Conservation (phyloP, 2,797 vertebrate genomes). For the Telmatherina bonti region DNA sequence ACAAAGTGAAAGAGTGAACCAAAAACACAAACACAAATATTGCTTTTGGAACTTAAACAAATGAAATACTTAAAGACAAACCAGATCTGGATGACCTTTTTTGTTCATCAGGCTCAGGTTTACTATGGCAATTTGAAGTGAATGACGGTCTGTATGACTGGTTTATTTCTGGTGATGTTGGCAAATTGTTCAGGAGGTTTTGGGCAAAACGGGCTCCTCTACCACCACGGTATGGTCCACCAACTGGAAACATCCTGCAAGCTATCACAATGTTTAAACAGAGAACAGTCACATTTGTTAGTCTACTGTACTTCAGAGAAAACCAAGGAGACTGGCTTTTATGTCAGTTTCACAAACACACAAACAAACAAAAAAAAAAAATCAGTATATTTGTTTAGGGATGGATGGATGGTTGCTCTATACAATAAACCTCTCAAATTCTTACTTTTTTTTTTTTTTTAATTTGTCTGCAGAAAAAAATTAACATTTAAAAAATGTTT, state of each 20-base stretch:
- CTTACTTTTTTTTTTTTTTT: too few relatives aligned
- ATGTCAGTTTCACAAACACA: too few relatives aligned
- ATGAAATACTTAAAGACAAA: slow-evolving; percentile 19
- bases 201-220: slow-evolving; percentile 63
- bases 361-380: too few relatives aligned
- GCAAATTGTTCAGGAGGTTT: slow-evolving; percentile 60
- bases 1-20: too few relatives aligned
- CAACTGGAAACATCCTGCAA: slow-evolving; percentile 56
- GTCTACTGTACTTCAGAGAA: neutral
- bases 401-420: too few relatives aligned
- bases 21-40: too few relatives aligned
- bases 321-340: too few relatives aligned
- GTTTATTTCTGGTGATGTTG: neutral
- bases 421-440: too few relatives aligned
- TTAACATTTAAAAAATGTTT: too few relatives aligned
- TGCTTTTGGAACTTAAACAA: neutral
- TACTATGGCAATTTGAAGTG: neutral
- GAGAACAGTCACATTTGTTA: neutral
- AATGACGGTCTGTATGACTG: neutral
- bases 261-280: slow-evolving; percentile 9
- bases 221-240: slow-evolving; percentile 50
- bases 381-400: too few relatives aligned
- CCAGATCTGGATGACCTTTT: slow-evolving; percentile 15
- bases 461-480: too few relatives aligned
- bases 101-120: neutral